A percentile compares a stretch with the other conserved stretches of the same genome.
Evolutionary conservation across 2,113 vertebrate species (phyloP).

Genomic region (Mionectes macconnelli): DNA sequence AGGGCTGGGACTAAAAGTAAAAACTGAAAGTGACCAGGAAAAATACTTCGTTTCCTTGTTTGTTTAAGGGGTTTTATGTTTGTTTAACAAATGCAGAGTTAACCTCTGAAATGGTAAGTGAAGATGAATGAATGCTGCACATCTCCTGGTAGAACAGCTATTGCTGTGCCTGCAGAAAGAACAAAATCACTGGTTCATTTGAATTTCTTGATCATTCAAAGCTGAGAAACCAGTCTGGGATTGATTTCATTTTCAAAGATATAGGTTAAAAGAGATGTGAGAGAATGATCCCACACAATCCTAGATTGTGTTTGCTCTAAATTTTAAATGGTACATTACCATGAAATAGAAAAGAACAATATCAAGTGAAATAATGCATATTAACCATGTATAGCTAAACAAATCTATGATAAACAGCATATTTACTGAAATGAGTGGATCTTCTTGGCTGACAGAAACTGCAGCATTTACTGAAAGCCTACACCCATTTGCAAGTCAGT

Average conservation of each 20-base stretch:
- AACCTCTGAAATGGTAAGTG: neutral
- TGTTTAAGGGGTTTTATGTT: neutral
- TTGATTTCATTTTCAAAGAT: neutral
- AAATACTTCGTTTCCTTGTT: neutral
- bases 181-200: neutral
- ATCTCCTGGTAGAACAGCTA: neutral
- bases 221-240: neutral
- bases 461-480: conserved; percentile 7
- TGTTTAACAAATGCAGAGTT: neutral
- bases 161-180: neutral
- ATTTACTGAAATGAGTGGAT: neutral
- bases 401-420: neutral
- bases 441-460: neutral
- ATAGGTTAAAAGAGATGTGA: neutral
- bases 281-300: neutral
- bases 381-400: neutral
- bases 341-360: neutral
- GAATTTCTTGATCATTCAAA: neutral
- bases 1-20: neutral
- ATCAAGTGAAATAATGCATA: neutral
- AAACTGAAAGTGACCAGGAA: neutral
- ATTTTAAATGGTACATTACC: neutral
- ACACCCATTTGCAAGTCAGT: neutral
- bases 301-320: neutral
- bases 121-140: neutral